phyloP scores from a whole-genome alignment of 1,140 invertebrate genomes.

The Bombyx mori region ASM3026992v2 NC_085126.1:4960001-4960500 shows the following conservation, averaged over 20 bases:
- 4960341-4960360: slow-evolving; percentile 59
- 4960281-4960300: slow-evolving; percentile 49
- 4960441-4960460: slow-evolving; percentile 62
- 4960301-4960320: slow-evolving; percentile 38
- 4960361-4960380: slow-evolving; percentile 68
- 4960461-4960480: slow-evolving; percentile 41
- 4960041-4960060: slow-evolving; percentile 52
- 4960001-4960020: slow-evolving; percentile 90
- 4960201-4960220: slow-evolving; percentile 55
- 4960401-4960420: slow-evolving; percentile 68
- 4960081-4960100: slow-evolving; percentile 60
- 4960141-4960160: slow-evolving; percentile 44
- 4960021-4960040: slow-evolving; percentile 75
- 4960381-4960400: slow-evolving; percentile 67
- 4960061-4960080: slow-evolving; percentile 37
- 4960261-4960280: slow-evolving; percentile 62
- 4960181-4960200: slow-evolving; percentile 56
- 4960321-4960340: slow-evolving; percentile 56
- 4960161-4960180: slow-evolving; percentile 55
- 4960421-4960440: slow-evolving; percentile 65
- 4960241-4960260: slow-evolving; percentile 74
- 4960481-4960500: slow-evolving; percentile 60
- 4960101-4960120: slow-evolving; percentile 65
- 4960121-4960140: slow-evolving; percentile 65
- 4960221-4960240: slow-evolving; percentile 79